Conservation (phyloP, 2,797 vertebrate genomes). For the Poeciliopsis infans region DNA sequence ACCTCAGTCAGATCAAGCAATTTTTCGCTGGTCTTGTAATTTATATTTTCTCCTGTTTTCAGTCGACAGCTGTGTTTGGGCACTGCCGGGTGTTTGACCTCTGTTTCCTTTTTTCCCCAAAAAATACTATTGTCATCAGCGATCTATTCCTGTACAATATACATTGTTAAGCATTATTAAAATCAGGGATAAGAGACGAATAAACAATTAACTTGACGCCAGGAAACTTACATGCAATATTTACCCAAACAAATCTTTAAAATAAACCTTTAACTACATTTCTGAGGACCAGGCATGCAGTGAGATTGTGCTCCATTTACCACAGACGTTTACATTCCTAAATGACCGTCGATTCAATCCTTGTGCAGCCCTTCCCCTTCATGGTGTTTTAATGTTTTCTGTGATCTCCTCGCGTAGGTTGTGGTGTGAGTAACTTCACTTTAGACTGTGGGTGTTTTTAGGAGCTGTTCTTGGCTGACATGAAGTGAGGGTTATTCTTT, state of each 20-base stretch:
- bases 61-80: constrained; percentile 18
- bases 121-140: background rate
- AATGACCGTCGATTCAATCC: constrained; percentile 38
- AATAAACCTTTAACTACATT: constrained; percentile 18
- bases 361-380: constrained; percentile 47
- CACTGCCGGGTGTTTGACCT: constrained; percentile 1
- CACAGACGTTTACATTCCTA: constrained; percentile 41
- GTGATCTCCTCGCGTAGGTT: constrained; percentile 60
- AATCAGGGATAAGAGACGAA: constrained; percentile 40
- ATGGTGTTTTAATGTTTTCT: constrained; percentile 59
- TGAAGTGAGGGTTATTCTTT: constrained; percentile 60
- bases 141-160: background rate
- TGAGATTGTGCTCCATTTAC: constrained; percentile 24
- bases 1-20: constrained; percentile 24
- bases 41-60: background rate
- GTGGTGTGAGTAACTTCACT: constrained; percentile 61
- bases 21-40: background rate
- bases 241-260: background rate
- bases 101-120: background rate
- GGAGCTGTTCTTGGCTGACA: constrained; percentile 43
- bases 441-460: constrained; percentile 55
- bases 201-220: constrained; percentile 25
- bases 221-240: constrained; percentile 25
- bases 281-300: constrained; percentile 16
- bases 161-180: constrained; percentile 20